phyloP scores from a whole-genome alignment of 2,113 vertebrate genomes.

The Xerus inauris region DNA sequence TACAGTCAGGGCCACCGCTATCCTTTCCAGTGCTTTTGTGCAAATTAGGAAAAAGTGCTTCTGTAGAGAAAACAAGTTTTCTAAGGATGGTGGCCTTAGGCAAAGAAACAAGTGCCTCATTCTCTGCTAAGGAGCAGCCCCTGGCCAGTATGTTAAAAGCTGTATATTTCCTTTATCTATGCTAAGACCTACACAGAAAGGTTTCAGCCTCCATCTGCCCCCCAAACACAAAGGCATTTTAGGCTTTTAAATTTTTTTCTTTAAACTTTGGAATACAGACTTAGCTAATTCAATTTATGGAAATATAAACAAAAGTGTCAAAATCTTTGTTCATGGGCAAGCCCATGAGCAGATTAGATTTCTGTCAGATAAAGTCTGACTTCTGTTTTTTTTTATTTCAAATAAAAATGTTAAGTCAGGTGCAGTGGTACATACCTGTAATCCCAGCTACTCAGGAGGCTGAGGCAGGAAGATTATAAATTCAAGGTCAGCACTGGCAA shows the following conservation, averaged over 20 bases:
- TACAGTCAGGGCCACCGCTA: neutral
- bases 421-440: neutral
- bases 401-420: neutral
- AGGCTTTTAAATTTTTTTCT: neutral
- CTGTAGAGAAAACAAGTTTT: neutral
- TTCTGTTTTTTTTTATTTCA: conserved; percentile 8
- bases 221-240: neutral
- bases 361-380: neutral
- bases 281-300: neutral
- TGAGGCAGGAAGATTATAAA: neutral
- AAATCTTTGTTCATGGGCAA: neutral
- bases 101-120: neutral
- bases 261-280: neutral
- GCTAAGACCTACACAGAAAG: neutral
- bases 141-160: neutral
- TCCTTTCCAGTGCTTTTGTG: neutral
- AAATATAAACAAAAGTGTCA: neutral
- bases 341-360: neutral
- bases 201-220: neutral
- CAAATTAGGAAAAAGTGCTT: neutral
- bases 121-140: neutral
- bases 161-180: neutral
- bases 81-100: neutral
- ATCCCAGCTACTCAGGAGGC: neutral
- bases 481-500: neutral